Evolutionary conservation across 1,140 invertebrate species (phyloP).

Genomic region (Manduca sexta): DNA sequence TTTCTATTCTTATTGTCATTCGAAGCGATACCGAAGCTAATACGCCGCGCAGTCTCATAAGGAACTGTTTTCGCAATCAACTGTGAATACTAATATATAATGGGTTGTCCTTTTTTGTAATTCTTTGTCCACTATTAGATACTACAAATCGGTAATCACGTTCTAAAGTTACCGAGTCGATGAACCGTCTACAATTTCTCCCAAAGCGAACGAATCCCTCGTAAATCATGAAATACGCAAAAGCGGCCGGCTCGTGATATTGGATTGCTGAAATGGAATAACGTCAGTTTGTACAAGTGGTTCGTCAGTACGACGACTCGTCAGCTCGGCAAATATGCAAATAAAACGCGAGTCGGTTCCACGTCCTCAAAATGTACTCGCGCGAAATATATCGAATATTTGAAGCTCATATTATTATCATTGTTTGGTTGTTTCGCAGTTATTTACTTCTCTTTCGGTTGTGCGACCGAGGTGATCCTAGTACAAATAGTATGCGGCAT

Average conservation of each 20-base stretch:
- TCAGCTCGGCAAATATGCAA: constrained; percentile 3
- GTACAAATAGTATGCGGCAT: constrained; percentile 58
- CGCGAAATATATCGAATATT: no score
- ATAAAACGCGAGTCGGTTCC: constrained; percentile 8
- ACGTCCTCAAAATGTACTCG: constrained; percentile 3
- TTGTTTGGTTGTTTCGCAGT: constrained; percentile 48
- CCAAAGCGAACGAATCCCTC: background rate
- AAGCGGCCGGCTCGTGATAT: no score
- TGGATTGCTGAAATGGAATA: constrained; percentile 1
- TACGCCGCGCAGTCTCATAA: constrained; percentile 30
- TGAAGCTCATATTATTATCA: constrained; percentile 17
- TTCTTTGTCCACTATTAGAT: no score
- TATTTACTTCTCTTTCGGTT: constrained; percentile 47
- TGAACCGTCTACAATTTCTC: background rate
- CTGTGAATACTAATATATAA: constrained; percentile 29
- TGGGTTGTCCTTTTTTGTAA: constrained; percentile 11
- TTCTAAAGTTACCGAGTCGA: background rate
- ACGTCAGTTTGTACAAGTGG: constrained; percentile 40
- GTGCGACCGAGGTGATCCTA: constrained; percentile 64
- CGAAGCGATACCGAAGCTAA: constrained; percentile 18
- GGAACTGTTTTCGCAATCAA: constrained; percentile 30
- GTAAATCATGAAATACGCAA: no score
- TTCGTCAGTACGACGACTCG: background rate
- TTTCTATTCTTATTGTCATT: constrained; percentile 26
- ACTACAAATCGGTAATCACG: no score